These are phyloP conservation scores for Hippasteria phrygiana DNA, from an alignment of 53 echinoderm and acorn worm genomes.

Conservation along the genomic window DNA sequence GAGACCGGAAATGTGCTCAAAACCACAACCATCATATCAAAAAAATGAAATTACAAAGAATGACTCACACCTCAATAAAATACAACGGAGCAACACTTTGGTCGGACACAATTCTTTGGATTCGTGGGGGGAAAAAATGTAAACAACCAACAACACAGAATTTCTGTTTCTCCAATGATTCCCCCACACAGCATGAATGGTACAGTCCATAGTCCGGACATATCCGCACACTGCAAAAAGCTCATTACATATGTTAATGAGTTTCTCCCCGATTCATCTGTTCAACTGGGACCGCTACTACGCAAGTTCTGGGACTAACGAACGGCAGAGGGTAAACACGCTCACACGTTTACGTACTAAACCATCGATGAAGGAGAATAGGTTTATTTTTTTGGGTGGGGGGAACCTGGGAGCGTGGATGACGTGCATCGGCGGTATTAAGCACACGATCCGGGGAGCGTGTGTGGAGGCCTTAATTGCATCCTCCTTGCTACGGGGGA, in stretches of 20 bases:
- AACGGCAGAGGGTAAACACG: slow-evolving; percentile 4
- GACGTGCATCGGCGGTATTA: slow-evolving; percentile 15
- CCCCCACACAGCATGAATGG: slow-evolving; percentile 23
- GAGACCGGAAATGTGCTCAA: too few species aligned
- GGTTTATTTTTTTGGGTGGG: slow-evolving; percentile 8
- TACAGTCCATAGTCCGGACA: slow-evolving; percentile 33
- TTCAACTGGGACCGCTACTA: neutral
- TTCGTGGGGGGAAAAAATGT: neutral
- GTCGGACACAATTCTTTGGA: neutral
- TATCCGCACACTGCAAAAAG: neutral
- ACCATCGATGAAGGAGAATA: neutral
- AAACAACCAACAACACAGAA: neutral
- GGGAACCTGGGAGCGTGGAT: neutral
- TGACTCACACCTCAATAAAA: neutral
- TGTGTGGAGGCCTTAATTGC: slow-evolving; percentile 46
- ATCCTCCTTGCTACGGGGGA: slow-evolving; percentile 33
- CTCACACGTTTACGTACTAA: neutral
- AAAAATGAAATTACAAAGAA: neutral
- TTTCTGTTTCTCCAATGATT: neutral
- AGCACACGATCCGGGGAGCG: slow-evolving; percentile 53
- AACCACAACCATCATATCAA: too few species aligned
- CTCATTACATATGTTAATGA: slow-evolving; percentile 48
- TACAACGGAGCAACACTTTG: neutral
- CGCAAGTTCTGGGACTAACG: neutral
- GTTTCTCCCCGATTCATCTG: neutral